Conservation (phyloP, 2,888 invertebrate genomes). For the Hydrotaea diabolus region DNA sequence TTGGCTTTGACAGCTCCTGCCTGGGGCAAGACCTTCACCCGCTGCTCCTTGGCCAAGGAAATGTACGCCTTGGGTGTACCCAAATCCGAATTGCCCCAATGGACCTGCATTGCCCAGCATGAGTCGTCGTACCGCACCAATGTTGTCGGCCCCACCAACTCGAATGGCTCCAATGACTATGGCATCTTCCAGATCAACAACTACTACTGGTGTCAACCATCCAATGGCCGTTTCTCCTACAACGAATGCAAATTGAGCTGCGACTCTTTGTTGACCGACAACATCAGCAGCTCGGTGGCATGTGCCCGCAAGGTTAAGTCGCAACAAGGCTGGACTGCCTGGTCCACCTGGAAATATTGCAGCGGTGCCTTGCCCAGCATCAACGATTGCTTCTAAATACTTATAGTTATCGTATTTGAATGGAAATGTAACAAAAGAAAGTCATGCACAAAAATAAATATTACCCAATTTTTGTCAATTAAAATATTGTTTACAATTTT, state of each 20-base stretch:
- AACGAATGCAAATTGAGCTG: slow-evolving; percentile 75
- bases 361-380: slow-evolving; percentile 69
- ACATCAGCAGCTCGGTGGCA: slow-evolving; percentile 73
- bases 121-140: slow-evolving; percentile 78
- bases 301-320: slow-evolving; percentile 74
- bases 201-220: slow-evolving; percentile 74
- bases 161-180: slow-evolving; percentile 78
- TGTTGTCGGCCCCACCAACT: slow-evolving; percentile 80
- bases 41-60: slow-evolving; percentile 73
- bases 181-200: slow-evolving; percentile 75
- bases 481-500: too few relatives aligned
- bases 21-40: slow-evolving; percentile 69
- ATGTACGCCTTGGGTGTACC: slow-evolving; percentile 73
- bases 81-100: slow-evolving; percentile 69
- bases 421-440: too few relatives aligned
- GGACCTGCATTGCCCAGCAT: slow-evolving; percentile 75
- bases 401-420: too few relatives aligned
- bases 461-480: too few relatives aligned
- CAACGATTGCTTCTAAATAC: slow-evolving; percentile 69
- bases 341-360: slow-evolving; percentile 74
- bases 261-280: slow-evolving; percentile 72
- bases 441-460: too few relatives aligned
- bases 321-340: slow-evolving; percentile 77
- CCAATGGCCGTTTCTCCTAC: slow-evolving; percentile 71
- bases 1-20: slow-evolving; percentile 68